These are phyloP conservation scores for Sphaeridia pumilis DNA, from an alignment of 2,888 invertebrate species.

Conservation along the genomic window DNA sequence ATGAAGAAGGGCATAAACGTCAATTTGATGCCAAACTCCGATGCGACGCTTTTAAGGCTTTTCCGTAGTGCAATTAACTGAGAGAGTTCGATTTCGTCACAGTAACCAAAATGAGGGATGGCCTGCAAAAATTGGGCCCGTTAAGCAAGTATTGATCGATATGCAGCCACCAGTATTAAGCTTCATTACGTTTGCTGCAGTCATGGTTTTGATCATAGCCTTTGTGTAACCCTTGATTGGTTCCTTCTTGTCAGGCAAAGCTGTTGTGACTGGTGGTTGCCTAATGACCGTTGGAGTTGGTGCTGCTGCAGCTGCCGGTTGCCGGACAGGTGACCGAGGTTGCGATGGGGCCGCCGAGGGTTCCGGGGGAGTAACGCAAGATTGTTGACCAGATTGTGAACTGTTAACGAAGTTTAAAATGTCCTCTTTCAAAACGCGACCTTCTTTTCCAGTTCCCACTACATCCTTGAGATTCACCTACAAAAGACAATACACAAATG, in stretches of 20 bases:
- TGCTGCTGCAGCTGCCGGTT: slow-evolving; percentile 5
- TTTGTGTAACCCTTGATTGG: slow-evolving; percentile 69
- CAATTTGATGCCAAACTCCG: slow-evolving; percentile 56
- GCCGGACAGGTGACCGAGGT: background rate
- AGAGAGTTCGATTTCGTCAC: slow-evolving; percentile 81
- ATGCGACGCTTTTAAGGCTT: slow-evolving; percentile 42
- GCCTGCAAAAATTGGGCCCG: slow-evolving; percentile 46
- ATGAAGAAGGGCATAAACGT: slow-evolving; percentile 92
- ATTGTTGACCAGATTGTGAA: slow-evolving; percentile 4
- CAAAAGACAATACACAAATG: background rate
- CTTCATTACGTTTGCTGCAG: slow-evolving; percentile 40
- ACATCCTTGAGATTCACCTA: slow-evolving; percentile 48
- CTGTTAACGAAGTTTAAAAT: slow-evolving; percentile 54
- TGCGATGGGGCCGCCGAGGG: slow-evolving; percentile 16
- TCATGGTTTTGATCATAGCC: slow-evolving; percentile 95
- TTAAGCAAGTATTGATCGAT: background rate
- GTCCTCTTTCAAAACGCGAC: slow-evolving; percentile 91
- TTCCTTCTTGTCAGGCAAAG: slow-evolving; percentile 46
- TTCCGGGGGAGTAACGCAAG: slow-evolving; percentile 13
- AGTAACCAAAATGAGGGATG: slow-evolving; percentile 89
- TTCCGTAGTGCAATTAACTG: slow-evolving; percentile 59
- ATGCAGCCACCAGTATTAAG: background rate
- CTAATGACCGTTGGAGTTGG: slow-evolving; percentile 7
- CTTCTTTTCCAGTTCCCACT: slow-evolving; percentile 69
- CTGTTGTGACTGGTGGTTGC: slow-evolving; percentile 19